Base-by-base conservation (phyloP, 2,113 vertebrate genomes). In the Apistogramma diplotaenia region DNA sequence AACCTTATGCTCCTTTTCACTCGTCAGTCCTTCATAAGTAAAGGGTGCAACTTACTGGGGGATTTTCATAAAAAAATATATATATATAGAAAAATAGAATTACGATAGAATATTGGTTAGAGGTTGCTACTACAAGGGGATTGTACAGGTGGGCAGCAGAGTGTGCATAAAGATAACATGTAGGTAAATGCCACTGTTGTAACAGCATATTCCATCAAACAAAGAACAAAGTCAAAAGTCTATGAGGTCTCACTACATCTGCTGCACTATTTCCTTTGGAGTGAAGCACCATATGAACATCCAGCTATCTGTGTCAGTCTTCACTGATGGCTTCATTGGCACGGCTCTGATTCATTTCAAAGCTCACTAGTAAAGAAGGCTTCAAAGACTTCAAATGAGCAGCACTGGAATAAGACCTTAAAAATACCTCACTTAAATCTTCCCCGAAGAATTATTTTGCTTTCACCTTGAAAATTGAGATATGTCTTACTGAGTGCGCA, bases 1-100 rank as follows among this genome's bases (percentile, higher is more conserved):
- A 91, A 87, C 91, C 92, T 90, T 93, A 81, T 93, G 93, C 87
- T 93, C 86, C 25, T 83, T 88, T 85, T 90, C 87, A 73, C 85
- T 87, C 43, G 23, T 85, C 79, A 92, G 88, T 83, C 90, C 85
- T 90, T 91, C 86, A 89, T 74, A 85, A 89, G 86, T 90, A 82
- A 18, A 29, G 31, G 35, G 85, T 37, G 65, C 46, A 76, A 84
- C 86, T 89, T 90, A 80, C 89, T 15, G 74, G 70, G 67, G 85
- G 73, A 80, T 73, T 70, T 74, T 51, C 21, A 78, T 59, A 79
- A 83, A 37, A 85, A 21, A 74, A 88, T n/a, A n/a, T n/a, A n/a
- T n/a, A 21, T 31, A 86, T 70, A n/a, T 18, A 12, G 25, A 84
- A 84, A 59, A 86, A 75, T 85, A 62, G 33, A 56, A 33, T 76